phyloP scores from a whole-genome alignment of 2,797 vertebrate species.

The Helarctos malayanus region DNA sequence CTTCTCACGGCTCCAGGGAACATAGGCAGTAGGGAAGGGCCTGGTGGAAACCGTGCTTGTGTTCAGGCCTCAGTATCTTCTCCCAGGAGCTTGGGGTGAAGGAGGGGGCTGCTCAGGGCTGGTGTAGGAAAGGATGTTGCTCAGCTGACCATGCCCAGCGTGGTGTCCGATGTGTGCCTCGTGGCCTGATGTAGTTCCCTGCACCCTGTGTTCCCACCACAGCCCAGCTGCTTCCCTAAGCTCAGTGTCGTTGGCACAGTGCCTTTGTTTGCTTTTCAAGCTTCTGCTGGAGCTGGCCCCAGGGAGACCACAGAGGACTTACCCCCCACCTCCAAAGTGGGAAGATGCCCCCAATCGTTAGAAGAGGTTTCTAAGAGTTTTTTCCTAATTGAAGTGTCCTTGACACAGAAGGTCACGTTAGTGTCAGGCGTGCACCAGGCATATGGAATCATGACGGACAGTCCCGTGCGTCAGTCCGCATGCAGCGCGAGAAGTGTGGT shows the following conservation, averaged over 20 bases:
- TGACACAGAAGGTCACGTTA: rapidly evolving
- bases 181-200: background rate
- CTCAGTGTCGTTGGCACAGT: rapidly evolving
- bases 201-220: background rate
- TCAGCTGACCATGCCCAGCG: background rate
- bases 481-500: background rate
- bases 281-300: no score
- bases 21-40: background rate
- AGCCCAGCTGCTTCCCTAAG: background rate
- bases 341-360: background rate
- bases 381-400: no score
- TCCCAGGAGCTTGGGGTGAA: background rate
- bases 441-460: rapidly evolving
- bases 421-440: background rate
- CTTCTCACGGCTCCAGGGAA: background rate
- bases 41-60: background rate
- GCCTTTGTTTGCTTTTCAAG: background rate
- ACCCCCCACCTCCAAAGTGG: background rate
- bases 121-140: background rate
- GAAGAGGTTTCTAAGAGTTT: background rate
- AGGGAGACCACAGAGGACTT: background rate
- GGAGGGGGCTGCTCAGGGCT: background rate
- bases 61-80: background rate
- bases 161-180: rapidly evolving
- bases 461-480: rapidly evolving